phyloP scores from a whole-genome alignment of 2,797 vertebrate genomes.

The Aulostomus chinensis region DNA sequence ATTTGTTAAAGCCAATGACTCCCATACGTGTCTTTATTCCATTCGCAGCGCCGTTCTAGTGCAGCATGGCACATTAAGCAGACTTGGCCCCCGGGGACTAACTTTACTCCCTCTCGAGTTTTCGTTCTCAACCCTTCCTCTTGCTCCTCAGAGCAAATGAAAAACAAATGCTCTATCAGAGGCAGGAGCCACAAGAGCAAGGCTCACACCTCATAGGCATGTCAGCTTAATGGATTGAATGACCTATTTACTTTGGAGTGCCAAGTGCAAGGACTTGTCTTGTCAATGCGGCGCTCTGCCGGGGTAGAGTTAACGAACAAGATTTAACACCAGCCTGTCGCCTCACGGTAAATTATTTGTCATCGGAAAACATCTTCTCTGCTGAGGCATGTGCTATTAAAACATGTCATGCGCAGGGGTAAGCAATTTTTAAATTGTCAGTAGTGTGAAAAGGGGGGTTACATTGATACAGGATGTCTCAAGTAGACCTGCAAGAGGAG shows the following conservation, averaged over 20 bases:
- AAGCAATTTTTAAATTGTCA: constrained; percentile 24
- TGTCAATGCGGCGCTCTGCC: constrained; percentile 38
- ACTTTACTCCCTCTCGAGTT: constrained; percentile 74
- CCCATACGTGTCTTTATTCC: constrained; percentile 80
- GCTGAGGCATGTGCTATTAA: constrained; percentile 44
- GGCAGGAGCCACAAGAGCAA: constrained; percentile 70
- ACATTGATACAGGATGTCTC: constrained; percentile 17
- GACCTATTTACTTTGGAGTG: constrained; percentile 74
- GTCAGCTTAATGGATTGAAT: constrained; percentile 79
- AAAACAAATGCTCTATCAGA: constrained; percentile 85
- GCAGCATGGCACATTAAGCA: constrained; percentile 85
- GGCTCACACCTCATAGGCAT: constrained; percentile 76
- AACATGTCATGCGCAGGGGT: constrained; percentile 29
- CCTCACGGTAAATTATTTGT: constrained; percentile 49
- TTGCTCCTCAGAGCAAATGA: constrained; percentile 75
- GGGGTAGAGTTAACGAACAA: constrained; percentile 43
- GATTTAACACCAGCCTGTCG: constrained; percentile 43
- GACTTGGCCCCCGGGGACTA: constrained; percentile 75
- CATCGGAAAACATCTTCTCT: constrained; percentile 43
- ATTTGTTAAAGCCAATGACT: constrained; percentile 78
- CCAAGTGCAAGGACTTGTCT: constrained; percentile 55
- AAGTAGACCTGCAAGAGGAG: constrained; percentile 24
- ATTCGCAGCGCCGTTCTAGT: constrained; percentile 75
- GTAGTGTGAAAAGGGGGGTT: constrained; percentile 17
- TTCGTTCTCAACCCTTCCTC: constrained; percentile 44